phyloP scores from a whole-genome alignment of 2,888 invertebrate genomes.

The Caenorhabditis afra region DNA sequence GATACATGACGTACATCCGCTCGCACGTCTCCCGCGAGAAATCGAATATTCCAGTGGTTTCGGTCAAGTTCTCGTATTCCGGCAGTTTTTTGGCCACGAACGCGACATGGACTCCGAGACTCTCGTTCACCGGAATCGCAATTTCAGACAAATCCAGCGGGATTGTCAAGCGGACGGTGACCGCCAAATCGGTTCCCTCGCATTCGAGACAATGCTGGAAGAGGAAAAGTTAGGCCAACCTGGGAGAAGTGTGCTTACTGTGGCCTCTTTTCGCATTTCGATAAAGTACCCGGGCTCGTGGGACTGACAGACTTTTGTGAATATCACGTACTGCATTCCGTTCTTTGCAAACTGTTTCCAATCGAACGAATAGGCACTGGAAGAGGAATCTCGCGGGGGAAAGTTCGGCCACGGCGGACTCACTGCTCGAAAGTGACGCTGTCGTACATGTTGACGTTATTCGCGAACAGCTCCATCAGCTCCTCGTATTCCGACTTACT shows the following conservation, averaged over 20 bases:
- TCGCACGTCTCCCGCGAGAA: slow-evolving; percentile 6
- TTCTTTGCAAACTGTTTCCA: slow-evolving; percentile 8
- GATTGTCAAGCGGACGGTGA: slow-evolving; percentile 19
- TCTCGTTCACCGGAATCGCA: slow-evolving; percentile 24
- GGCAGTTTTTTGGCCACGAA: slow-evolving; percentile 13
- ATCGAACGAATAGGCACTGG: slow-evolving; percentile 28
- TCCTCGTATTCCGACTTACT: slow-evolving; percentile 16
- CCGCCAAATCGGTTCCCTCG: slow-evolving; percentile 18
- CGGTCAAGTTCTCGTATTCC: neutral
- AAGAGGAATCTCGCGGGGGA: slow-evolving; percentile 1
- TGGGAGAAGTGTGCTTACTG: slow-evolving; percentile 3
- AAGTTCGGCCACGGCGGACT: neutral
- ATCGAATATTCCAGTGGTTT: neutral
- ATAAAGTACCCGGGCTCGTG: slow-evolving; percentile 11
- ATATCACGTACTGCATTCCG: slow-evolving; percentile 24
- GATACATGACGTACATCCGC: slow-evolving; percentile 22
- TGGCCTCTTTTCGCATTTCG: slow-evolving; percentile 42
- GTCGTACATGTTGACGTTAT: neutral
- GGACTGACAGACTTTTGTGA: slow-evolving; percentile 38
- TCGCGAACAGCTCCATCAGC: slow-evolving; percentile 7
- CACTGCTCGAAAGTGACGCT: slow-evolving; percentile 15
- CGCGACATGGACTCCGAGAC: slow-evolving; percentile 32
- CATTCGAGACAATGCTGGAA: slow-evolving; percentile 24
- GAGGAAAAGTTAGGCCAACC: neutral
- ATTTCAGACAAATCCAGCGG: slow-evolving; percentile 23